Conservation (phyloP, 2,797 vertebrate genomes). For the Pyrocephalus nanus region DNA sequence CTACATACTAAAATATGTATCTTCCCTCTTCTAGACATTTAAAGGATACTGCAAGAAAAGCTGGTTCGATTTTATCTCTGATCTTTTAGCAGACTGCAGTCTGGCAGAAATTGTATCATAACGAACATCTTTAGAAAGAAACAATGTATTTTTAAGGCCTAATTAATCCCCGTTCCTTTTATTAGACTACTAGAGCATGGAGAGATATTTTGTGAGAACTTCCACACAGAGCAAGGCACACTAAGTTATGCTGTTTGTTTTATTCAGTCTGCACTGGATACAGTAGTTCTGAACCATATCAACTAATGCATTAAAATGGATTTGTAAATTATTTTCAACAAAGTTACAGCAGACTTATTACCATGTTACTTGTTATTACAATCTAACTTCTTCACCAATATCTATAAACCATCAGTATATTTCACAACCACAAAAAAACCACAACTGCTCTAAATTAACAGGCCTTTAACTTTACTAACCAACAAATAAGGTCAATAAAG, state of each 20-base stretch:
- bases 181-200: background rate
- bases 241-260: background rate
- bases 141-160: background rate
- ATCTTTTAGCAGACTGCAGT: background rate
- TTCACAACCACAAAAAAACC: background rate
- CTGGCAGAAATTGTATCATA: background rate
- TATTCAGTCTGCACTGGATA: background rate
- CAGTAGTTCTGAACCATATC: background rate
- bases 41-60: background rate
- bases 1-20: background rate
- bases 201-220: background rate
- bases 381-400: background rate
- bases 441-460: background rate
- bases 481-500: background rate
- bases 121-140: background rate
- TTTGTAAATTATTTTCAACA: background rate
- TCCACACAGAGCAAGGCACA: background rate
- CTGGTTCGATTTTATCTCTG: background rate
- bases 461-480: background rate
- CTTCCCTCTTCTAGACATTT: background rate
- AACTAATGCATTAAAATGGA: background rate
- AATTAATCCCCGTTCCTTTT: background rate
- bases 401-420: background rate
- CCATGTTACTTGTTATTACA: background rate
- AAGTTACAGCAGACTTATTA: background rate